These are phyloP conservation scores for Rhabdomys dilectus DNA, from an alignment of 2,113 vertebrate genomes.

Conservation along the genomic window DNA sequence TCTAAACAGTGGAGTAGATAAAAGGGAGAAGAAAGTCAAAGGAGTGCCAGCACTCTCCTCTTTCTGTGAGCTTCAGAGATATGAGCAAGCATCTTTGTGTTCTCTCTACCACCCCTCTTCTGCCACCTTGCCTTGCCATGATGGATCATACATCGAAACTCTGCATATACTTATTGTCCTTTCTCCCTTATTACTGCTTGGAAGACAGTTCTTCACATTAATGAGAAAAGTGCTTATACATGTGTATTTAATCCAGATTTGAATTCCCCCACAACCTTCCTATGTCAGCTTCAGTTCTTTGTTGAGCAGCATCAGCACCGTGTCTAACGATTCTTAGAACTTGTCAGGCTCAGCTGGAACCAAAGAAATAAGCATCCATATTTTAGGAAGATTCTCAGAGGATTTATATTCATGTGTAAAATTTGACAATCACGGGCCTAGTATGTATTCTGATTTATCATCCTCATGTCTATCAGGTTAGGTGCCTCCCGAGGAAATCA, in stretches of 20 bases:
- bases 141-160: background rate
- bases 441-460: background rate
- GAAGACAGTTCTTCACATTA: background rate
- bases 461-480: background rate
- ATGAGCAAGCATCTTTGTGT: background rate
- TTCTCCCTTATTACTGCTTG: too few species aligned
- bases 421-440: background rate
- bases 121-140: background rate
- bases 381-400: conserved; percentile 15
- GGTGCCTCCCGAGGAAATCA: background rate
- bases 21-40: background rate
- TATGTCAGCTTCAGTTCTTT: background rate
- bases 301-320: background rate
- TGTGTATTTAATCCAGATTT: background rate
- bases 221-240: background rate
- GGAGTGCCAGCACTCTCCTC: too few species aligned
- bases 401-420: background rate
- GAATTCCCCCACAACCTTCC: background rate
- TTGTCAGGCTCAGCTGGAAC: background rate
- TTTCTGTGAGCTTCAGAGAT: background rate
- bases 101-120: background rate
- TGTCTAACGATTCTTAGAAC: background rate
- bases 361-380: background rate
- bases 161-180: background rate
- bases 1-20: too few species aligned